A percentile compares a stretch with the other conserved stretches of the same genome.
Conservation (phyloP, 1,140 invertebrate species). For the Meloidogyne chitwoodi region DNA sequence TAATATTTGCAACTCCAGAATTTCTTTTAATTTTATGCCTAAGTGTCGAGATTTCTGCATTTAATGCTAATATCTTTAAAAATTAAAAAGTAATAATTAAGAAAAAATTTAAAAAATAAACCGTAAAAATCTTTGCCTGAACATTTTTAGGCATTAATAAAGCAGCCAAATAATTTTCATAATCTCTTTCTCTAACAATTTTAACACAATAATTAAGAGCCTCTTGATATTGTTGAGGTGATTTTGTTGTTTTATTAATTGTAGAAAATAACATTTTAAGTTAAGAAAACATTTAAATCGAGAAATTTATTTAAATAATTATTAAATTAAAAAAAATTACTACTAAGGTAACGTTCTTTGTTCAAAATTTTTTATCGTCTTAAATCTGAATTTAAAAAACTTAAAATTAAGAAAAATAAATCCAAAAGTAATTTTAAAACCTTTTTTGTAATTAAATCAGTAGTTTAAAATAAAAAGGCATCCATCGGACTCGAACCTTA, state of each 20-base stretch:
- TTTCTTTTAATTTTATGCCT: constrained; percentile 45
- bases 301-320: not conserved
- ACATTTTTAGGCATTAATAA: constrained; percentile 29
- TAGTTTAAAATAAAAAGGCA: too few relatives aligned
- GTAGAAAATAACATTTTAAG: not conserved
- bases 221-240: not conserved
- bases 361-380: too few relatives aligned
- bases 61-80: constrained; percentile 45
- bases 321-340: too few relatives aligned
- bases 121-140: constrained; percentile 29
- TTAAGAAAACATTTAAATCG: not conserved
- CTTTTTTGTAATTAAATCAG: too few relatives aligned
- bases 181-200: constrained; percentile 41
- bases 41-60: constrained; percentile 41
- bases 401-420: too few relatives aligned
- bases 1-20: constrained; percentile 40
- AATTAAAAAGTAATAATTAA: not conserved
- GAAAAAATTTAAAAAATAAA: constrained; percentile 11
- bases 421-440: too few relatives aligned
- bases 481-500: too few relatives aligned
- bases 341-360: too few relatives aligned
- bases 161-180: constrained; percentile 42
- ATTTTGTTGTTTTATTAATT: not conserved
- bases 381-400: too few relatives aligned
- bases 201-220: constrained; percentile 37